Evolutionary conservation across 2,113 vertebrate genomes (phyloP), one percentile per base, ranked within the genome.

Genomic region (Trichomycterus rosablanca): DNA sequence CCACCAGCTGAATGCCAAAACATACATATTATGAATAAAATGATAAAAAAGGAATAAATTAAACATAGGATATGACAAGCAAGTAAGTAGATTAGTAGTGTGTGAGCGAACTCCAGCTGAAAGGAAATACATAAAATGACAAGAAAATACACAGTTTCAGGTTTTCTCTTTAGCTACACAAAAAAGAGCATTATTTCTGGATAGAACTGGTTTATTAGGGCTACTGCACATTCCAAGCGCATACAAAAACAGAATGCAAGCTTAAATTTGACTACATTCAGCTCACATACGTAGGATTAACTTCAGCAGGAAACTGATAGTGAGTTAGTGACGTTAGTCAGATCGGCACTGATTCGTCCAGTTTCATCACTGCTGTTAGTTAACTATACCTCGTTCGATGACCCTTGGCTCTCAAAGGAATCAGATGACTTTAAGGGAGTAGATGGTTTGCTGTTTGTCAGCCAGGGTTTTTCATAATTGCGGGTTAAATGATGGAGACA

Each of bases 391-490:
- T 98, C 96, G 86, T 91, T 81, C 80, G 96, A 94, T 71, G 94
- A 90, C 80, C 90, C 89, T 81, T 90, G 87, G 83, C 83, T 92
- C 80, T 89, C 93, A 86, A 92, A 91, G 88, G 92, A 91, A 83
- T 97, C 95, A 76, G 92, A 85, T 84, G 90, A 86, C 80, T 94
- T 99, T 95, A 91, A 83, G 84, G 95, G 89, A 91, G 90, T 89
- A 87, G 90, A 89, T 80, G 91, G 84, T 94, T 97, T 98, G 96
- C 93, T 97, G 96, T 99, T 99, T 94, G 91, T 90, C 91, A 98
- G 91, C 96, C 96, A 99, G 79, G 96, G 96, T 83, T 97, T 99
- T 97, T 96, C 94, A 89, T 98, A 98, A 94, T 98, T 99, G 89
- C 94, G 94, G 88, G 86, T 93, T 90, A 97, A 89, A 83, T 93